A percentile compares a stretch with the other conserved stretches of the same genome.
These are phyloP conservation scores for Python bivittatus DNA, from an alignment of 2,113 vertebrate genomes.

Conservation along the genomic window DNA sequence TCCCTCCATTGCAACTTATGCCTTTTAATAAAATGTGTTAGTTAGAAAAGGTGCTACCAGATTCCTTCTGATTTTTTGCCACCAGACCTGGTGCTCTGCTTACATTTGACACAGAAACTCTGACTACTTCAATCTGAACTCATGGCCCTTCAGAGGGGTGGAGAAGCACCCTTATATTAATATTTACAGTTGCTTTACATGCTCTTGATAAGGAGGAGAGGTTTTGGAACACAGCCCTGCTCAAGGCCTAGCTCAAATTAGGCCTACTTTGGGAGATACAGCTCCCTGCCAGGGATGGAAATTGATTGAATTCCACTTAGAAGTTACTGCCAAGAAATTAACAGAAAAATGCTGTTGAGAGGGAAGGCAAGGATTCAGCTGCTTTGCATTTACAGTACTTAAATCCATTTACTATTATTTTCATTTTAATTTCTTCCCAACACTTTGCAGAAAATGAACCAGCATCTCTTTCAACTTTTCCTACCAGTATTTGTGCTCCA, in stretches of 20 bases:
- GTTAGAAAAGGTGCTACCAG: neutral
- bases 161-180: neutral
- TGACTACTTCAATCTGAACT: neutral
- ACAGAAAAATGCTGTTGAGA: neutral
- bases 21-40: neutral
- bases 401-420: neutral
- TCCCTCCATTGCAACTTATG: neutral
- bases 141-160: neutral
- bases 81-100: neutral
- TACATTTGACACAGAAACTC: neutral
- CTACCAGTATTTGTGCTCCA: neutral
- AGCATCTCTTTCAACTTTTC: neutral
- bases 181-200: neutral
- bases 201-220: neutral
- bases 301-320: neutral
- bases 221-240: neutral
- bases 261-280: neutral
- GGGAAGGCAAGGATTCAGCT: neutral
- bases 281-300: neutral
- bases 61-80: neutral
- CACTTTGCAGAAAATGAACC: neutral
- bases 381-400: neutral
- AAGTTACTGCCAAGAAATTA: neutral
- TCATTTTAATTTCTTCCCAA: neutral
- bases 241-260: neutral